These are phyloP conservation scores for Plutella xylostella DNA, from an alignment of 2,888 invertebrate genomes.

Conservation along the genomic window DNA sequence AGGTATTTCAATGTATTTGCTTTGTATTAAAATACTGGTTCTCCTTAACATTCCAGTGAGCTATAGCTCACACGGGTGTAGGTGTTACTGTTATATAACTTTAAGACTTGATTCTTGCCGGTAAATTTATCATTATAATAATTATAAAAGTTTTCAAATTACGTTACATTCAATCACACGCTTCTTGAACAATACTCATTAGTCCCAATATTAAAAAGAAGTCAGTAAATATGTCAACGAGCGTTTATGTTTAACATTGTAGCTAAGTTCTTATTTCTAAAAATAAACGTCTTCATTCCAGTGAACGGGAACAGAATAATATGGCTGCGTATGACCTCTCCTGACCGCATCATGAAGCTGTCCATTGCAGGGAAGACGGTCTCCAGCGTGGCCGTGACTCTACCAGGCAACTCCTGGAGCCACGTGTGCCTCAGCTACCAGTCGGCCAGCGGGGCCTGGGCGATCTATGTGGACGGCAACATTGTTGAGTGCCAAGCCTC, in stretches of 20 bases:
- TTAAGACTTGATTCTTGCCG: no score
- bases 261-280: neutral
- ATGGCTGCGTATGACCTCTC: conserved; percentile 71
- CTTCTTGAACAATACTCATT: no score
- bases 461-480: conserved; percentile 71
- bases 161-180: no score
- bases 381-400: conserved; percentile 51
- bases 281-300: conserved; percentile 25
- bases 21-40: no score
- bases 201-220: neutral
- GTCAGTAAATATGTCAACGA: neutral
- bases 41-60: no score
- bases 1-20: no score
- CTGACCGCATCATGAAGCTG: conserved; percentile 65
- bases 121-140: no score
- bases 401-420: conserved; percentile 66
- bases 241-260: neutral
- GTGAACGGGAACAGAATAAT: conserved; percentile 63
- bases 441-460: conserved; percentile 71
- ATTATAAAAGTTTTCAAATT: no score
- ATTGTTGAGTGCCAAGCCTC: conserved; percentile 48
- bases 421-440: conserved; percentile 78
- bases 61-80: no score
- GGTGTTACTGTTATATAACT: no score
- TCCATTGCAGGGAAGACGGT: conserved; percentile 65